Base-by-base conservation (phyloP, 2,797 vertebrate genomes). In the Oreortyx pictus region DNA sequence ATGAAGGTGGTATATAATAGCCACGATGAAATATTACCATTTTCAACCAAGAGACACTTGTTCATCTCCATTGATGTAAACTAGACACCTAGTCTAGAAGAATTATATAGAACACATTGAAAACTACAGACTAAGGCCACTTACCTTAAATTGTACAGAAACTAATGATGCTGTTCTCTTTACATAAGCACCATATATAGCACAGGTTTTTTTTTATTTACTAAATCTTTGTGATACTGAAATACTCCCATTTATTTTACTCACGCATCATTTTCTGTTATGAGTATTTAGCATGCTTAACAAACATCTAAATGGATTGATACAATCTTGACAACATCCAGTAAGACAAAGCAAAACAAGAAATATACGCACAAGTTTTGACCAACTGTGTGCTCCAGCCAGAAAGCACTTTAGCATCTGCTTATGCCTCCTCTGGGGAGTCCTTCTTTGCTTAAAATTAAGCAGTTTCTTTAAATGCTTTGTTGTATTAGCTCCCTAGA, bases 391-490 rank as follows among this genome's bases (percentile, higher is more conserved):
- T 67, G 23, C 33, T 91, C 46, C 61, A 86, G 62, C 39, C 68
- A 89, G 24, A 92, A 95, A 94, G 88, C 43, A 66, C 31, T 95
- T 88, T 47, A 92, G 31, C 90, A 86, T 90, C 90, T 92, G 90
- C 94, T 92, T 68, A 72, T 83, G 47, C 14, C 11, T 82, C 77
- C 93, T 95, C 94, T 47, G 22, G 89, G 73, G 87, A 96, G 87
- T 62, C 62, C 59, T 95, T 83, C 56, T 81, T 88, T 76, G 87
- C 74, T 95, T 95, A 95, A 95, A 95, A 95, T 96, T 88, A 86
- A 89, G 62, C 87, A 95, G 73, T 79, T 86, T 90, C 78, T 94
- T 94, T 94, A 93, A 95, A 92, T 85, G 88, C 46, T 94, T 95
- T 89, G 59, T 82, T 90, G 86, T 59, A 90, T 82, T 93, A 87